Evolutionary conservation across 2,888 invertebrate genomes (phyloP).

Genomic region (Pilophorus perplexus): DNA sequence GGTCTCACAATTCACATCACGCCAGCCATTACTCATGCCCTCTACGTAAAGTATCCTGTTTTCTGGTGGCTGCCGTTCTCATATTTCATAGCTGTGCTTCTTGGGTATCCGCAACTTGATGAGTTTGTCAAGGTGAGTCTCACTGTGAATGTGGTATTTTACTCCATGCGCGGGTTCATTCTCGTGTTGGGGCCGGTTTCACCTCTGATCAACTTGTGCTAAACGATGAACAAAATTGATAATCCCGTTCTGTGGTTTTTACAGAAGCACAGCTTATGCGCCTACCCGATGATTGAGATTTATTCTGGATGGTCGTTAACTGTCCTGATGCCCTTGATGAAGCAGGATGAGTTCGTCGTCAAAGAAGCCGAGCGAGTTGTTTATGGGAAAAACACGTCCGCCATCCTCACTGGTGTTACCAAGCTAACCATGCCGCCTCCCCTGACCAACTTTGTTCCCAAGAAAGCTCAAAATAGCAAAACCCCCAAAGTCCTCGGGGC

Average conservation of each 20-base stretch:
- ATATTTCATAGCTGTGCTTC: slow-evolving; percentile 37
- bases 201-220: too few relatives aligned
- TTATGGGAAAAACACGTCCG: slow-evolving; percentile 35
- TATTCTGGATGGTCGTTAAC: slow-evolving; percentile 41
- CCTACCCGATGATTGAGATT: slow-evolving; percentile 47
- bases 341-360: slow-evolving; percentile 47
- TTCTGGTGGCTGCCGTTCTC: slow-evolving; percentile 43
- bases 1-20: slow-evolving; percentile 42
- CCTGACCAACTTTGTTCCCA: neutral
- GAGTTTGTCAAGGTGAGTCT: slow-evolving; percentile 43
- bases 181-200: too few relatives aligned
- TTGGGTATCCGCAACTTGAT: slow-evolving; percentile 43
- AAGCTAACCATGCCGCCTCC: slow-evolving; percentile 22
- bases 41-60: slow-evolving; percentile 43
- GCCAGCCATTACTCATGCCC: slow-evolving; percentile 42
- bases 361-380: slow-evolving; percentile 45
- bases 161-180: too few relatives aligned
- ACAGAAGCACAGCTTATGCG: slow-evolving; percentile 46
- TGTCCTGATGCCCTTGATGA: slow-evolving; percentile 45
- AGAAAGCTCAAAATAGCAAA: neutral
- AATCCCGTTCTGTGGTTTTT: too few relatives aligned
- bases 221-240: too few relatives aligned
- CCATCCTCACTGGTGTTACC: slow-evolving; percentile 12
- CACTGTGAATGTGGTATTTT: too few relatives aligned
- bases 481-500: too few relatives aligned